Evolutionary conservation across 2,797 vertebrate genomes (phyloP), one percentile per base, ranked within the genome.

Genomic region (Acomys russatus): DNA sequence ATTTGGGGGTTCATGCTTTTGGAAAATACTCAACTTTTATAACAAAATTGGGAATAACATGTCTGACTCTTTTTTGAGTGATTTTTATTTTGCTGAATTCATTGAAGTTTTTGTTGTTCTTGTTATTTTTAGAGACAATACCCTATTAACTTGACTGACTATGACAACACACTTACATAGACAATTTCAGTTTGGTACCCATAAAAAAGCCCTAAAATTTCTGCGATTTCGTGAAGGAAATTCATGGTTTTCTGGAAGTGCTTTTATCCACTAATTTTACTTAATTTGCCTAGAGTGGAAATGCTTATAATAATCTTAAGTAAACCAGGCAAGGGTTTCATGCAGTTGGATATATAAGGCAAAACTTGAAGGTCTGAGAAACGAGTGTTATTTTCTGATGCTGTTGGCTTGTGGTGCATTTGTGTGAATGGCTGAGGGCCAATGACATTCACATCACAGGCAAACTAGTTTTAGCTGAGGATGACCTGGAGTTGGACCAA

Each of bases 191-290:
- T 96, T 38, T 88, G 95, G 33, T 44, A 33, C 68, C 68, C 92
- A 93, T 91, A 77, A 98, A 94, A 98, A 97, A 96, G 97, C 97
- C 92, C 94, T 93, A 90, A 92, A 97, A 98, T 97, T 97, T 97
- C 94, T 98, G 95, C 94, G 82, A 97, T 63, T 97, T 88, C 88
- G 88, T 89, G 70, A 78, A 94, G 96, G 86, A 98, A 97, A 96
- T n/a, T 33, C 11, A 68, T 86, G 95, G 87, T 97, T 98, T 98
- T 98, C 95, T 98, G 98, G 98, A 98, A 98, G 96, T 96, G 94
- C 74, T 98, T 10, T 1, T 96, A 97, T 98, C 92, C 97, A 80
- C 98, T 97, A 98, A 90, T 97, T 97, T 98, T 98, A 96, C 89
- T 97, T 94, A 94, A 94, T 94, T 97, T 98, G 35, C 94, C 91